Evolutionary conservation across 2,113 vertebrate species (phyloP), one percentile per base, ranked within the genome.

Genomic region (Leucoraja erinaceus): DNA sequence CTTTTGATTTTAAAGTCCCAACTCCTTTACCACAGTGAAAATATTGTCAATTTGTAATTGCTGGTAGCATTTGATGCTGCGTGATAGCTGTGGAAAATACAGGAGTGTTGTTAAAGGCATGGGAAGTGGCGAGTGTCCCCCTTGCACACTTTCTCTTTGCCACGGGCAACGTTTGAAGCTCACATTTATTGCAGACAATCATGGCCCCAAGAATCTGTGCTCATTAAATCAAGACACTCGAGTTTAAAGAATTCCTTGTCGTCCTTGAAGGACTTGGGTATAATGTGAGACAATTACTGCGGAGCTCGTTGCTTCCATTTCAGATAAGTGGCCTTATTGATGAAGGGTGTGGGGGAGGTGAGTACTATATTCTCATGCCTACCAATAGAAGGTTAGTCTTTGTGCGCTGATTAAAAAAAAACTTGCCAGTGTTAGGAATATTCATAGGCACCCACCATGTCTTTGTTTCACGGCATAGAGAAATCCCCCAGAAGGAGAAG

Each of bases 201-300:
- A 0, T 93, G 93, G 61, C 56, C 93, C 77, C 93, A 72, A 83
- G 70, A 38, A 79, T 93, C 81, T 93, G 70, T 75, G 31, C 3
- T 90, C 92, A 93, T 76, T 38, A 76, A 74, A 47, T 86, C 77
- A 78, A 93, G 93, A 90, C 33, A 93, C 93, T 93, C 68, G 68
- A 92, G 66, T 93, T 93, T 93, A 94, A 93, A 94, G 94, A 94
- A 79, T 93, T 93, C 72, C 93, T 59, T 72, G 10, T 70, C 63
- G 84, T 72, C 94, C 93, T 94, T 76, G 91, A 93, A 88, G 93
- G n/a, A 91, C 83, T 93, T 94, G 93, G 68, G 93, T 86, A 93
- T 92, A 93, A 93, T 94, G 88, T 93, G 88, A 93, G 90, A 93
- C 90, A 94, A 94, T 79, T 93, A 59, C 66, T 93, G 81, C 72